A percentile compares a stretch with the other conserved stretches of the same genome.
These are phyloP conservation scores for Isotomurus palustris DNA, from an alignment of 2,888 invertebrate genomes.

Conservation along the genomic window DNA sequence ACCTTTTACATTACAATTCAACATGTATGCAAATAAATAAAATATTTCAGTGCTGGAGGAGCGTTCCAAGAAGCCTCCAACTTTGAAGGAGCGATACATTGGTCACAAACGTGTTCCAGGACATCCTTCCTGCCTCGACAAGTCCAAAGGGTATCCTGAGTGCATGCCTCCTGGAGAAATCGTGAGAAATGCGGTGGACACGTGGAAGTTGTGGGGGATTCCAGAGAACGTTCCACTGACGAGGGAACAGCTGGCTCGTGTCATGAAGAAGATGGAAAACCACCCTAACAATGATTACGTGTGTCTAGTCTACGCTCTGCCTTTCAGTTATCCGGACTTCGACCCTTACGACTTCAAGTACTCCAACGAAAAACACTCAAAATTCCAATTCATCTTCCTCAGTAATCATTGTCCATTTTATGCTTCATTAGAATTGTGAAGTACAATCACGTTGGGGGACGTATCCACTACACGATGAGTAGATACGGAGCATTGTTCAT, in stretches of 20 bases:
- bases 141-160: conserved; percentile 24
- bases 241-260: conserved; percentile 27
- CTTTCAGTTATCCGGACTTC: conserved; percentile 30
- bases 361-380: not conserved
- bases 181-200: conserved; percentile 28
- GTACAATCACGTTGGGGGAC: conserved; percentile 64
- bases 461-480: conserved; percentile 75
- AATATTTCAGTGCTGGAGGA: conserved; percentile 22
- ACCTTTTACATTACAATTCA: not conserved
- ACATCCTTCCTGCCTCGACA: conserved; percentile 31
- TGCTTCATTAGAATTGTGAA: conserved; percentile 65
- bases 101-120: conserved; percentile 23
- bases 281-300: conserved; percentile 42
- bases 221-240: conserved; percentile 31
- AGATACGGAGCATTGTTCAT: conserved; percentile 71
- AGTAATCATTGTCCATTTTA: too few species aligned
- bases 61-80: conserved; percentile 19
- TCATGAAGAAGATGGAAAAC: conserved; percentile 35
- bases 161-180: conserved; percentile 40
- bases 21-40: not conserved
- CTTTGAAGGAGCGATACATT: conserved; percentile 33
- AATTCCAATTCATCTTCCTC: not conserved
- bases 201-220: conserved; percentile 40
- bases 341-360: conserved; percentile 41
- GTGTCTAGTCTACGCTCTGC: conserved; percentile 27